Conservation (phyloP, 64 coral and sea anemone genomes). For the Cladopsammia gracilis region DNA sequence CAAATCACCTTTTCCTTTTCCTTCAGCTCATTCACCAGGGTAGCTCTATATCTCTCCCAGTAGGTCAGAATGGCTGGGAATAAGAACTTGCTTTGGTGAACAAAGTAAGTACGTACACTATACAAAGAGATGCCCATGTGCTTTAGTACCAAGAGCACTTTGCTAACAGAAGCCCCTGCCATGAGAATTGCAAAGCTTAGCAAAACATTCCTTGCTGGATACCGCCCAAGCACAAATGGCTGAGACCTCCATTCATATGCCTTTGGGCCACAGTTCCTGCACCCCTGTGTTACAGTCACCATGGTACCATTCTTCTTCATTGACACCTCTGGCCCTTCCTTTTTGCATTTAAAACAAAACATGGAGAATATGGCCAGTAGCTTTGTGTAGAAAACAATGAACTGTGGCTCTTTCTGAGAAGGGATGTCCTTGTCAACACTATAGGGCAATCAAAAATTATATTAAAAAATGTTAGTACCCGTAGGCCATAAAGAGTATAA, state of each 20-base stretch:
- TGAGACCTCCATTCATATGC: constrained; percentile 25
- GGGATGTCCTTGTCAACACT: constrained; percentile 4
- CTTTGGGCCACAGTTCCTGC: neutral
- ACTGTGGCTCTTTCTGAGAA: constrained; percentile 5
- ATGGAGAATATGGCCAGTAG: constrained; percentile 7
- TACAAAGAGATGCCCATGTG: constrained; percentile 40
- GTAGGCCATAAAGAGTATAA: no score
- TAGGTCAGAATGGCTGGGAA: constrained; percentile 30
- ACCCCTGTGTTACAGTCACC: constrained; percentile 31
- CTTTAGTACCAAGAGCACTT: constrained; percentile 20
- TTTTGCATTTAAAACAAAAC: constrained; percentile 32
- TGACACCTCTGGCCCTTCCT: neutral
- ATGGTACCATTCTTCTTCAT: constrained; percentile 47
- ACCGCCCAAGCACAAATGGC: constrained; percentile 11
- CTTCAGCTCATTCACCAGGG: constrained; percentile 7
- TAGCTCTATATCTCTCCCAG: constrained; percentile 28
- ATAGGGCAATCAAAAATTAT: neutral
- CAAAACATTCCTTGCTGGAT: constrained; percentile 8
- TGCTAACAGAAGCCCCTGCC: constrained; percentile 52
- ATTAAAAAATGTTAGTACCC: no score
- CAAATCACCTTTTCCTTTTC: neutral
- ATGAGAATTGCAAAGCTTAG: constrained; percentile 52
- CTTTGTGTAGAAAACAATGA: constrained; percentile 12
- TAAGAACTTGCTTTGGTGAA: constrained; percentile 33
- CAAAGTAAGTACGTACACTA: constrained; percentile 32